Conservation (phyloP, 1,140 invertebrate genomes). For the Schmidtea mediterranea region DNA sequence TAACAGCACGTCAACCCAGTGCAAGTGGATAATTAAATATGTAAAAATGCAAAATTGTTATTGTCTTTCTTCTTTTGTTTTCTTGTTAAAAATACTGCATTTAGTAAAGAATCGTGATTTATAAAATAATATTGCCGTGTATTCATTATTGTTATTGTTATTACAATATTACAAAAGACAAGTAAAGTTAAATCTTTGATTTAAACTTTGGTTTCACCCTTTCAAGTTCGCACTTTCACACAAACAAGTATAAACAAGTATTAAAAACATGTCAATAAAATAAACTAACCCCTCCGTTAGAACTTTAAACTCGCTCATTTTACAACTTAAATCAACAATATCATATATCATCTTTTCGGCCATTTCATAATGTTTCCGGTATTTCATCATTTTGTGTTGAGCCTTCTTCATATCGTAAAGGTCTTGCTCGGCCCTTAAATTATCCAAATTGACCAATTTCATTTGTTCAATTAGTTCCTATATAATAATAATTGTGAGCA, state of each 20-base stretch:
- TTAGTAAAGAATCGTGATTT: too few relatives aligned
- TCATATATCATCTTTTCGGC: conserved; percentile 16
- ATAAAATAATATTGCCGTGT: too few relatives aligned
- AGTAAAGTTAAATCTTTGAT: background rate
- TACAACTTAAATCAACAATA: conserved; percentile 21
- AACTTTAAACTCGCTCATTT: conserved; percentile 22
- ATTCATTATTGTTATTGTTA: too few relatives aligned
- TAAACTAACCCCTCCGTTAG: conserved; percentile 20
- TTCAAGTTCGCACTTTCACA: too few relatives aligned
- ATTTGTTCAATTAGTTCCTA: conserved; percentile 19
- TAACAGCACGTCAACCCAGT: too few relatives aligned
- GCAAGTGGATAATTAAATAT: too few relatives aligned
- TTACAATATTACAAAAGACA: too few relatives aligned
- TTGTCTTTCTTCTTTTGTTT: too few relatives aligned
- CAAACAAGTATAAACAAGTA: too few relatives aligned
- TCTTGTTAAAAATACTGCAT: too few relatives aligned
- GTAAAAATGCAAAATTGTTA: too few relatives aligned
- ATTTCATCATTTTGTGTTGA: conserved; percentile 17
- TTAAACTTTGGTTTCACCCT: too few relatives aligned
- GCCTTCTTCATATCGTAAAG: conserved; percentile 21
- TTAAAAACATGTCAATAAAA: background rate
- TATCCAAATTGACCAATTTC: conserved; percentile 20
- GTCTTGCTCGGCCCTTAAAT: conserved; percentile 19
- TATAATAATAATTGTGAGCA: background rate
- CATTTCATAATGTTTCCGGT: conserved; percentile 20